These are phyloP conservation scores for Psilopogon haemacephalus DNA, from an alignment of 2,113 vertebrate genomes.

Conservation along the genomic window DNA sequence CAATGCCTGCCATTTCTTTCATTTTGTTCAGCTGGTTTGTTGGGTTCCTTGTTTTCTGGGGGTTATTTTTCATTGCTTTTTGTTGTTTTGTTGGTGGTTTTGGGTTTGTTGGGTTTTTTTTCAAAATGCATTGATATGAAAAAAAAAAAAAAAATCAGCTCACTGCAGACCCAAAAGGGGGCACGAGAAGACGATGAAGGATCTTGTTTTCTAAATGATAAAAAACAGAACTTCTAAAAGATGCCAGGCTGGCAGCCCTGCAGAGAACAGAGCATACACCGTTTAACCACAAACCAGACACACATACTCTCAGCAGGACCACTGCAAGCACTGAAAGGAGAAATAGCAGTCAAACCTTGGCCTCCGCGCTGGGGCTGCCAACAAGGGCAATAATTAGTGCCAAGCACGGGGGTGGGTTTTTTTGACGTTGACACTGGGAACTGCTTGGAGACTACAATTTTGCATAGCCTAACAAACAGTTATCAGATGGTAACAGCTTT, in stretches of 20 bases:
- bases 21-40: background rate
- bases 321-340: slow-evolving; percentile 40
- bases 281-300: slow-evolving; percentile 61
- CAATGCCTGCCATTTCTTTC: background rate
- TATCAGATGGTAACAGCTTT: slow-evolving; percentile 45
- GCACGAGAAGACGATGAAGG: background rate
- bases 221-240: slow-evolving; percentile 43
- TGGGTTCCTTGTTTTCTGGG: background rate
- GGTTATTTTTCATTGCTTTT: background rate
- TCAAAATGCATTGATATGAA: background rate
- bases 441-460: slow-evolving; percentile 12
- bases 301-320: slow-evolving; percentile 45
- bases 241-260: slow-evolving; percentile 16
- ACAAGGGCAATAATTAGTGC: slow-evolving; percentile 12
- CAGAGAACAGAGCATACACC: slow-evolving; percentile 25
- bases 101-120: background rate
- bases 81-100: background rate
- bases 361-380: background rate
- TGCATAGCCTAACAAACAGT: slow-evolving; percentile 16
- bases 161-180: background rate
- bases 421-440: background rate
- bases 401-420: background rate
- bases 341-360: slow-evolving; percentile 41
- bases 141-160: background rate
- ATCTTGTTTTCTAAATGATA: slow-evolving; percentile 50